Evolutionary conservation across 2,113 vertebrate genomes (phyloP), one percentile per base, ranked within the genome.

Genomic region (Orthochromis malagaraziensis): DNA sequence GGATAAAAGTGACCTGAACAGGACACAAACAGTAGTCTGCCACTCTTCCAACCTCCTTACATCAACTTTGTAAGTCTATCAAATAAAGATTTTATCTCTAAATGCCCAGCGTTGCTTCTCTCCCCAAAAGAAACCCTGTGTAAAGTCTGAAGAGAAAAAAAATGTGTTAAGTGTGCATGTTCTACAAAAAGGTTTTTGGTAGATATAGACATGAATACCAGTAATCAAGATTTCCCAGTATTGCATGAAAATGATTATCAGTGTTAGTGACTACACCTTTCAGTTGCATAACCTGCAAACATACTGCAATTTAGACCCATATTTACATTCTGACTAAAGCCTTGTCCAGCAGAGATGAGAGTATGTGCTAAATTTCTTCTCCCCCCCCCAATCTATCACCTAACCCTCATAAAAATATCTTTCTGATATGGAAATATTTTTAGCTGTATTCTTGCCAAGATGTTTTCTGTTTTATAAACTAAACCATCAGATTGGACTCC

Each of bases 401-500:
- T 83, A 81, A 87, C 51, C 45, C 45, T 85, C 57, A 65, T 82
- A 6, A 77, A 82, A 70, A 91, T 3, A 91, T 85, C 26, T 75
- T 51, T 81, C 87, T 88, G 45, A 38, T 70, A 35, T 84, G 65
- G 13, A 45, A 45, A 16, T 73, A 26, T 45, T 45, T 82, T 5
- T 55, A 45, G 51, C 29, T 55, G 21, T 31, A 24, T 81, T 85
- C 40, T 45, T 58, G 49, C 42, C 53, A 73, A 17, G 35, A 65
- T 38, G 31, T 9, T 82, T 70, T 57, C 55, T 85, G 17, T 79
- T 82, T 84, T 81, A 75, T 60, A 16, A 87, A 89, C 90, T 55
- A 31, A 73, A 84, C 84, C 84, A 89, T 90, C 84, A 84, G 88
- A 92, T 85, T 88, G 84, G 88, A 89, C 87, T 92, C 87, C 77